A percentile compares a stretch with the other conserved stretches of the same genome.
These are phyloP conservation scores for Atethmia centrago DNA, from an alignment of 2,888 invertebrate species.

Conservation along the genomic window DNA sequence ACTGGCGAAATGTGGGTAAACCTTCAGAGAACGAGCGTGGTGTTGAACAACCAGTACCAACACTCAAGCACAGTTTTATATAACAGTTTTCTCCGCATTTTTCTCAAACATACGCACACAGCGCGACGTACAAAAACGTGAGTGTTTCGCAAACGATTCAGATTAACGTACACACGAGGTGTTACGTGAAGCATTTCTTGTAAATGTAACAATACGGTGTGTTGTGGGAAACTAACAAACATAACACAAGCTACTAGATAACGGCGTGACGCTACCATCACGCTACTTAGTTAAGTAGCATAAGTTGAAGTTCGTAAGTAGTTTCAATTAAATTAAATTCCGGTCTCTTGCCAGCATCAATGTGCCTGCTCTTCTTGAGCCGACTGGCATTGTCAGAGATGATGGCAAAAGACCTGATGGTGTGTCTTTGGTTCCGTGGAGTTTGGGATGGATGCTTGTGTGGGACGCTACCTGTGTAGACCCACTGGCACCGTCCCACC, in stretches of 20 bases:
- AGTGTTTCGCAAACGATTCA: slow-evolving; percentile 38
- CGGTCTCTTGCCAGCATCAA: too few relatives aligned
- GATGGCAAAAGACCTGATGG: too few relatives aligned
- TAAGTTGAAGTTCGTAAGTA: background rate
- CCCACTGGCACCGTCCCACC: too few relatives aligned
- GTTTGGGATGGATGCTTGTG: too few relatives aligned
- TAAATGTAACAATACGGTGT: slow-evolving; percentile 16
- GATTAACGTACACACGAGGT: background rate
- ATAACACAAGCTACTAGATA: background rate
- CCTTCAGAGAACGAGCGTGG: background rate
- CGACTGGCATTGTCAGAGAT: too few relatives aligned
- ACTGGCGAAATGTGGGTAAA: background rate
- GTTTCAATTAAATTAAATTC: background rate
- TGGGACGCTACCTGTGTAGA: too few relatives aligned
- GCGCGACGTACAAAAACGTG: slow-evolving; percentile 21
- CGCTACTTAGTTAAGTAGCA: too few relatives aligned
- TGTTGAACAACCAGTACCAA: background rate
- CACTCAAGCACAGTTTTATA: background rate
- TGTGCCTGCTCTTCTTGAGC: too few relatives aligned
- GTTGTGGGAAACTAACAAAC: slow-evolving; percentile 27
- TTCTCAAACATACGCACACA: background rate
- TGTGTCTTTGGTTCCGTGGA: too few relatives aligned
- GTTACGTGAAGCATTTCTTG: slow-evolving; percentile 40
- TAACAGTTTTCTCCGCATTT: background rate
- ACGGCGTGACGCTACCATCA: background rate